A percentile compares a stretch with the other conserved stretches of the same genome.
Evolutionary conservation across 2,888 invertebrate species (phyloP).

Genomic region (Marasmarcha lunaedactyla): DNA sequence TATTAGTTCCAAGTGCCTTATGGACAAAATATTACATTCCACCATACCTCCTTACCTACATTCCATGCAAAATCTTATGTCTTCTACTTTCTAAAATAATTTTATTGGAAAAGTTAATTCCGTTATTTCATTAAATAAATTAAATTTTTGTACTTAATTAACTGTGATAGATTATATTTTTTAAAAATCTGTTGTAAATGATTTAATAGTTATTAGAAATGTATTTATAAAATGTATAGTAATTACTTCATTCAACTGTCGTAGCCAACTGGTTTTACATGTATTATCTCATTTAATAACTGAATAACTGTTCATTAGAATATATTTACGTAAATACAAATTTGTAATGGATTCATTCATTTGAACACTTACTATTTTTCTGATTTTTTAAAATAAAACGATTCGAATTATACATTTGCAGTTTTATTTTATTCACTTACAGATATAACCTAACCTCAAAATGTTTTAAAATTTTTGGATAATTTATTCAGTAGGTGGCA

Average conservation of each 20-base stretch:
- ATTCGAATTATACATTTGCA: too few relatives aligned
- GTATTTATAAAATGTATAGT: conserved; percentile 10
- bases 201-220: conserved; percentile 5
- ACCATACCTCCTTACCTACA: conserved; percentile 25
- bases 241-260: conserved; percentile 1
- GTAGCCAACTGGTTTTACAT: too few relatives aligned
- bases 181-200: conserved; percentile 13
- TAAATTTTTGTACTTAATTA: not conserved
- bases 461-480: too few relatives aligned
- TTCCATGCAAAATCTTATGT: conserved; percentile 26
- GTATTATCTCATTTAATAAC: too few relatives aligned
- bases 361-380: conserved; percentile 51
- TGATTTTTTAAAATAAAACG: too few relatives aligned
- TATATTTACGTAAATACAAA: conserved; percentile 44
- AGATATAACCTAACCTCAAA: too few relatives aligned
- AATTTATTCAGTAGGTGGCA: too few relatives aligned
- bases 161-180: conserved; percentile 49
- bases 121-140: not conserved
- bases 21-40: conserved; percentile 60
- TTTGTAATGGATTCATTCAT: conserved; percentile 67
- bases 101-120: conserved; percentile 3
- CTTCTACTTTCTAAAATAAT: conserved; percentile 4
- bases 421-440: too few relatives aligned
- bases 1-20: conserved; percentile 69
- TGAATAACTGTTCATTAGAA: conserved; percentile 13